Base-by-base conservation (phyloP, 1,140 invertebrate genomes). In the Drosophila sechellia region DNA sequence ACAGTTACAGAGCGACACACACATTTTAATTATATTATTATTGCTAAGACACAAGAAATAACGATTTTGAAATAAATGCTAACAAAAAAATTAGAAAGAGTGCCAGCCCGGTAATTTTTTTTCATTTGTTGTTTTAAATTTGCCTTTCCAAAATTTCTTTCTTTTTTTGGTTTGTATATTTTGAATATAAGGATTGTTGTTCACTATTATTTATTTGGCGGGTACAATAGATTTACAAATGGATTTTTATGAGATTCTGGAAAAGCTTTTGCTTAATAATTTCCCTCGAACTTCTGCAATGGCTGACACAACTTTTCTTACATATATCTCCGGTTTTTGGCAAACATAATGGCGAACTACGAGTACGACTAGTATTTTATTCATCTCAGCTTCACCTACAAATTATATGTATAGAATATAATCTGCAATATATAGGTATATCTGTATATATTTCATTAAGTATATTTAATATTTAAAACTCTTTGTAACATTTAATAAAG, bases 401-500 rank as follows among this genome's bases (percentile, higher is more conserved):
- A 58, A 60, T 74, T 56, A 63, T 69, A 58, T 70, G 49, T 55
- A 56, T 79, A 55, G 65, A 69, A 39, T 69, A 66, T 53, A 69
- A 65, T 66, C 49, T 53, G 49, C 63, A 39, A 73, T 58, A 58
- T 53, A 48, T 72, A 34, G 34, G 15, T 45, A 53, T 79, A 49
- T 64, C 31, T 60, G 22, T 56, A 40, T 77, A 60, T 66, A 27
- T 54, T 31, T 65, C 17, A 46, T 31, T 60, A 52, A 56, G 39
- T 73, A 70, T 69, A 79, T 66, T 54, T 69, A 60, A 46, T 79
- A 66, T 77, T 83, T 77, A 85, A 85, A 85, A 85, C 78, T 59
- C 61, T 76, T 57, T 74, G 81, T 85, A 85, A 85, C 81, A 81
- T 86, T 80, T 85, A 85, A 81, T 86, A 86, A 81, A 86, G 76